Evolutionary conservation across 1,140 invertebrate genomes (phyloP), one percentile per base, ranked within the genome.

Genomic region (Mactra quadrangularis): DNA sequence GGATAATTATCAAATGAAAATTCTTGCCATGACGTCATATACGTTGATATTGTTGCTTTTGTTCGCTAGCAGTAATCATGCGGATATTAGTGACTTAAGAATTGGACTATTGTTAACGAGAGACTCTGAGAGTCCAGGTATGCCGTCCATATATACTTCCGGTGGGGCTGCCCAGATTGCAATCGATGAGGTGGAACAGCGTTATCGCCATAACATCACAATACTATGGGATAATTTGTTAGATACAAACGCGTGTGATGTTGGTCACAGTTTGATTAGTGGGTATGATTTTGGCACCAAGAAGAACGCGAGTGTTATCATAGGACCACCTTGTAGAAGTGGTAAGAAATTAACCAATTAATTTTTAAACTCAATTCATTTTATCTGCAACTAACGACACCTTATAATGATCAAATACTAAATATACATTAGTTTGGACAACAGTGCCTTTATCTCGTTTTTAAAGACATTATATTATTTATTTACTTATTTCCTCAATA

Each of bases 291-390:
- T 76, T 31, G 57, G 47, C n/a, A 77, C 62, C 0, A 59, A 76
- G 38, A 60, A 59, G 7, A 57, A 52, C 13, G 82, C 75, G 7
- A 27, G 68, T n/a, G 72, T 45, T 22, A 68, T 83, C 19, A 55
- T 83, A 31, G 82, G 82, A 31, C 82, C 82, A 19, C 60, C 74
- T 6, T 83, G 82, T 27, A 45, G 29, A 33, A 83, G 76, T 70
- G 59, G 82, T 83, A 68, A 83, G 82, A 50, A 33, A 55, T 17
- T 47, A 22, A 3, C n/a, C n/a, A 45, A 29, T 45, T 38, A 45
- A 15, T 47, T 7, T 7, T 47, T 47, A 47, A 47, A n/a, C n/a
- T n/a, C n/a, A n/a, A n/a, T n/a, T n/a, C n/a, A n/a, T n/a, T n/a
- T n/a, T n/a, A n/a, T n/a, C n/a, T n/a, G n/a, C n/a, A n/a, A n/a